Conservation (phyloP, 2,797 vertebrate species). For the Lepus oiostolus region DNA sequence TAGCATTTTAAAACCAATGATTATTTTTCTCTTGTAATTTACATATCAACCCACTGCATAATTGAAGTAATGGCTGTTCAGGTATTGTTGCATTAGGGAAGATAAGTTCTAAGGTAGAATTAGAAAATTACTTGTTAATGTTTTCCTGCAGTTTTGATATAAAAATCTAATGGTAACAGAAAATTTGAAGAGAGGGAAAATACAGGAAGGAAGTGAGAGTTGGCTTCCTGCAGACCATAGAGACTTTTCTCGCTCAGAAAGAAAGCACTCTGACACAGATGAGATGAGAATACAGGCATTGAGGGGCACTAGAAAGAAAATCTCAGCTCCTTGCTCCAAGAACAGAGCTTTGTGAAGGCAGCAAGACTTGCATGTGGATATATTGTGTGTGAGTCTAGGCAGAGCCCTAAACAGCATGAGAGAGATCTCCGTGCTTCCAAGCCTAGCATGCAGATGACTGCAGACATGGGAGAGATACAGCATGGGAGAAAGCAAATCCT, state of each 20-base stretch:
- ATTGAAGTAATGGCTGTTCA: neutral
- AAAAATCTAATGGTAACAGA: neutral
- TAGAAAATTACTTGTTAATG: neutral
- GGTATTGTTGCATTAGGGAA: neutral
- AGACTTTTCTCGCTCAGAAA: neutral
- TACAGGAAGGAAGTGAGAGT: neutral
- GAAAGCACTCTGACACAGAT: neutral
- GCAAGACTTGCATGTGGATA: neutral
- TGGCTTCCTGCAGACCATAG: neutral
- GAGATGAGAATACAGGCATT: neutral
- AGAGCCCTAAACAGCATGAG: neutral
- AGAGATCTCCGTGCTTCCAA: neutral
- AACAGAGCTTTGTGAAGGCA: neutral
- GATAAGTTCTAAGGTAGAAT: neutral
- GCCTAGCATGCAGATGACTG: neutral
- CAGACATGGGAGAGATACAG: neutral
- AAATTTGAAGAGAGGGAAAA: neutral
- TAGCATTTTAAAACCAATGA: slow-evolving; percentile 4
- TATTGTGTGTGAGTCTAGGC: neutral
- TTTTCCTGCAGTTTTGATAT: slow-evolving; percentile 15
- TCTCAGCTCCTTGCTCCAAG: neutral
- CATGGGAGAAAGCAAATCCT: neutral
- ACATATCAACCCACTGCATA: neutral
- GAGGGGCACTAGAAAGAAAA: neutral
- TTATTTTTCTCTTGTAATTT: neutral